Evolutionary conservation across 1,140 invertebrate species (phyloP).

Genomic region (Drosophila pachea): DNA sequence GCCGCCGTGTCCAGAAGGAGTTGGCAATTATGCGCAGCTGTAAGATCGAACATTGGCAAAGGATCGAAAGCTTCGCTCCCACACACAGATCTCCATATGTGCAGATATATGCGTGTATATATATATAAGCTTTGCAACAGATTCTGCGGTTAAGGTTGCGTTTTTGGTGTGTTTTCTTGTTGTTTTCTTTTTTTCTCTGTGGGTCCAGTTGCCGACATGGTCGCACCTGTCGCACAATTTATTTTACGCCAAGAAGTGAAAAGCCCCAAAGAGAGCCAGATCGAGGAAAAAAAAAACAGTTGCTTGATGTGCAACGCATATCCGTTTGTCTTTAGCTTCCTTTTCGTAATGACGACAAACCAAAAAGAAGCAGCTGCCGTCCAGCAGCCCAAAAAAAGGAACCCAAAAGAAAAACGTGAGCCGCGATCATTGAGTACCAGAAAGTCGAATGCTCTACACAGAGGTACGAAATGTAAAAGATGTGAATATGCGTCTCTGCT

Average conservation of each 20-base stretch:
- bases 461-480: slow-evolving; percentile 5
- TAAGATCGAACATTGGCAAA: slow-evolving; percentile 54
- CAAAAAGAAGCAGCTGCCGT: slow-evolving; percentile 71
- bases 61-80: slow-evolving; percentile 69
- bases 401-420: slow-evolving; percentile 25
- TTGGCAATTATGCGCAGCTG: slow-evolving; percentile 71
- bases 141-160: slow-evolving; percentile 23
- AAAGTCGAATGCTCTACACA: slow-evolving; percentile 22
- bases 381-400: slow-evolving; percentile 27
- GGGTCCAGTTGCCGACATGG: slow-evolving; percentile 58
- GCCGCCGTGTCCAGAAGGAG: slow-evolving; percentile 5
- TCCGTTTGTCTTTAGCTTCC: slow-evolving; percentile 77
- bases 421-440: background rate
- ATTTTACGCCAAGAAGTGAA: slow-evolving; percentile 70
- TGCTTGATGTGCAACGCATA: slow-evolving; percentile 74
- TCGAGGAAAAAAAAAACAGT: slow-evolving; percentile 57
- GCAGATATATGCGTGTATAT: no score
- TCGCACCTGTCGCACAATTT: slow-evolving; percentile 77
- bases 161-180: slow-evolving; percentile 5
- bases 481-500: no score
- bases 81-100: slow-evolving; percentile 44
- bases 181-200: slow-evolving; percentile 19
- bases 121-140: slow-evolving; percentile 38
- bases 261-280: slow-evolving; percentile 63
- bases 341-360: slow-evolving; percentile 72